These are phyloP conservation scores for Phrynosoma blainvillii DNA, from an alignment of 2,113 vertebrate species.

Conservation along the genomic window DNA sequence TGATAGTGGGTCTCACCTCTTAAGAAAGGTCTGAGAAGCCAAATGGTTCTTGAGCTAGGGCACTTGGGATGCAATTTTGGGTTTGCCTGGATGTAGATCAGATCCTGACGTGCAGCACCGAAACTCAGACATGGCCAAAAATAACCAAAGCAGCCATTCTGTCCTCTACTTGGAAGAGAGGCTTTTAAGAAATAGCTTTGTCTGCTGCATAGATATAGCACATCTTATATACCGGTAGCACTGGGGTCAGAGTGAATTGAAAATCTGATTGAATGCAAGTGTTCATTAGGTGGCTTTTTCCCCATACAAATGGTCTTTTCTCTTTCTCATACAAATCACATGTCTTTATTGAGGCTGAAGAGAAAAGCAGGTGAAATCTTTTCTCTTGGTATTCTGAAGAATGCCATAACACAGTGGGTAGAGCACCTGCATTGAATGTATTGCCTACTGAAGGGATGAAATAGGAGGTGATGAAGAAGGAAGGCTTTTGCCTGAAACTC, in stretches of 20 bases:
- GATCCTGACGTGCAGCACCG: background rate
- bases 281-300: background rate
- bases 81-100: background rate
- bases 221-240: too few relatives aligned
- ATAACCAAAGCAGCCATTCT: background rate
- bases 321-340: background rate
- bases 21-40: background rate
- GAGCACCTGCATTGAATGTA: background rate
- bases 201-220: background rate
- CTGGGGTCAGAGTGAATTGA: background rate
- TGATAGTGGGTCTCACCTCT: background rate
- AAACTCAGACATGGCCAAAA: background rate
- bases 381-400: background rate
- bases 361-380: background rate
- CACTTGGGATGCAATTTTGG: background rate
- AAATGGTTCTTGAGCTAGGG: background rate
- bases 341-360: background rate
- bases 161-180: background rate
- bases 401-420: background rate
- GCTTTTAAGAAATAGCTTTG: background rate
- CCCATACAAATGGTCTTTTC: too few relatives aligned
- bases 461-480: background rate
- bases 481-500: background rate
- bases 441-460: background rate
- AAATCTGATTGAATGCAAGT: background rate